These are phyloP conservation scores for Rafetus swinhoei DNA, from an alignment of 2,113 vertebrate genomes.

Conservation along the genomic window DNA sequence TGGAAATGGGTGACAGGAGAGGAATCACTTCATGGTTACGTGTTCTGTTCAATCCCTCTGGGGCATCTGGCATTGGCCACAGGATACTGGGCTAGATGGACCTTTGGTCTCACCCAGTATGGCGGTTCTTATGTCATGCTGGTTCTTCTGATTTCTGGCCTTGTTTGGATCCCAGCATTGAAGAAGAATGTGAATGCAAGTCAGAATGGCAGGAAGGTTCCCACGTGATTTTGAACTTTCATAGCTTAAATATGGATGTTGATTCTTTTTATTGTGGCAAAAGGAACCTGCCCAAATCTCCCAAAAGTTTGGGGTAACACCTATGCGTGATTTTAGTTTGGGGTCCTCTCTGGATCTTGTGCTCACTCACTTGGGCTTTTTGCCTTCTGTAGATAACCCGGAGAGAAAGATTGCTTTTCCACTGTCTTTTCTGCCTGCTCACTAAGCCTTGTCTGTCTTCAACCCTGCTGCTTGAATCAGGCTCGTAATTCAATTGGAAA, in stretches of 20 bases:
- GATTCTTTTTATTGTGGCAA: background rate
- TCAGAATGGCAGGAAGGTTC: background rate
- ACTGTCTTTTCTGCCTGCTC: background rate
- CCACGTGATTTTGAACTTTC: background rate
- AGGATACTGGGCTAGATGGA: no score
- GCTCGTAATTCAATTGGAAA: background rate
- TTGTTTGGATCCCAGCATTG: background rate
- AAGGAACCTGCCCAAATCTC: background rate
- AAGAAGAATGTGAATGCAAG: background rate
- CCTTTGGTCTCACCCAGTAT: no score
- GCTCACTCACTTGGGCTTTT: background rate
- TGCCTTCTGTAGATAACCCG: background rate
- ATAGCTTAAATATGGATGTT: background rate
- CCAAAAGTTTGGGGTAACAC: background rate
- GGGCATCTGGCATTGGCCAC: no score
- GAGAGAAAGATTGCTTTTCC: fast-evolving
- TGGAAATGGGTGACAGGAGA: no score
- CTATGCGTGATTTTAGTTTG: background rate
- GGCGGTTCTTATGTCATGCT: background rate
- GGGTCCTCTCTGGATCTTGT: background rate
- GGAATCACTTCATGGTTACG: no score
- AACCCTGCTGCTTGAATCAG: background rate
- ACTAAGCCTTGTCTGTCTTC: background rate
- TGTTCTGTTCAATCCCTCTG: no score
- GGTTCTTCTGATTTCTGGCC: background rate